Evolutionary conservation across 1,140 invertebrate genomes (phyloP).

Genomic region (Anastatus disparis): DNA sequence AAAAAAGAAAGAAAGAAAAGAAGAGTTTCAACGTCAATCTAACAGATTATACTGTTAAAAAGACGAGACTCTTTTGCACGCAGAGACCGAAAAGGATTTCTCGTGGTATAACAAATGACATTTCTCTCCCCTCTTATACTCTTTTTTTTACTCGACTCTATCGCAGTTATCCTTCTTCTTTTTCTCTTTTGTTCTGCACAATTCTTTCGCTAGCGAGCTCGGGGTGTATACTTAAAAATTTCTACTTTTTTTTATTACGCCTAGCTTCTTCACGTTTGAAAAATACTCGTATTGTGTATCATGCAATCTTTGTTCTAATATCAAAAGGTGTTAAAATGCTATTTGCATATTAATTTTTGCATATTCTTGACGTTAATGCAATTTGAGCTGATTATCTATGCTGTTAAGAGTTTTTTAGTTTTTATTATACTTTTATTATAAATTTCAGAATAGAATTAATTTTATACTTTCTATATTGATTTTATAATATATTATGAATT

Average conservation of each 20-base stretch:
- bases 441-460: too few relatives aligned
- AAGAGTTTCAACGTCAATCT: conserved; percentile 13
- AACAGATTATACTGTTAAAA: conserved; percentile 25
- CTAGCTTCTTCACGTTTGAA: not conserved
- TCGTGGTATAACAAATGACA: conserved; percentile 22
- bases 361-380: too few relatives aligned
- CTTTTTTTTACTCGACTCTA: not conserved
- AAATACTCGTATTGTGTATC: conserved; percentile 2
- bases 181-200: not conserved
- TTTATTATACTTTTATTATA: too few relatives aligned
- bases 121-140: not conserved
- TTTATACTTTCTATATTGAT: too few relatives aligned
- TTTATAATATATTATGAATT: too few relatives aligned
- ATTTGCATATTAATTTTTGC: conserved; percentile 25
- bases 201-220: not conserved
- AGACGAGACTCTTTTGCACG: not conserved
- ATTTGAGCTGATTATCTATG: too few relatives aligned
- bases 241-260: not conserved
- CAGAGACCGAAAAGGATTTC: conserved; percentile 22
- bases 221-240: not conserved
- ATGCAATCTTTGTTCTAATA: conserved; percentile 14
- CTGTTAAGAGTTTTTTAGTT: too few relatives aligned
- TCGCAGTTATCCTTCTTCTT: not conserved
- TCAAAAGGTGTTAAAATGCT: not conserved
- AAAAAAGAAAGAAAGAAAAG: not conserved